Evolutionary conservation across 1,140 invertebrate genomes (phyloP), one percentile per base, ranked within the genome.

Genomic region (Triops longicaudatus): DNA sequence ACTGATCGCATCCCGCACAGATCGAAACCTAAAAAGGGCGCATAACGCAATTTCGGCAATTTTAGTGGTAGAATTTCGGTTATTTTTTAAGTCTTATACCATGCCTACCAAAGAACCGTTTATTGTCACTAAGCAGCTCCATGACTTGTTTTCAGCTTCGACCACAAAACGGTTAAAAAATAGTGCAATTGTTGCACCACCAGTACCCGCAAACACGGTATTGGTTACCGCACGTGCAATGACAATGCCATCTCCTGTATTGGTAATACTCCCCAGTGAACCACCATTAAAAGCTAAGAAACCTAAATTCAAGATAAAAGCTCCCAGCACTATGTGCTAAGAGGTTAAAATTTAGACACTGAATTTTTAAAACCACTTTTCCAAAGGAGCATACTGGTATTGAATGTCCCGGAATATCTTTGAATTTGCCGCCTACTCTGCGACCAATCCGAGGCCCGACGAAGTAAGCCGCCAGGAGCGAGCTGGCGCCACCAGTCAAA

Each of bases 221-320:
- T 77, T 77, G 37, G 73, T 12, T 0, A 72, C 72, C 22, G 72
- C n/a, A 31, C 72, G 26, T 17, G 81, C 81, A 4, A 85, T 80
- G 10, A 79, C 80, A 3, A 79, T 76, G 0, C 84, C 84, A 78
- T 84, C 84, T 14, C 84, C 85, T 0, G 75, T 74, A 12, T 81
- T 79, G 17, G 81, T 81, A 63, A 87, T 86, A 75, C 81, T 79
- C 10, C 82, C 81, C 76, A 83, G 82, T 0, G 84, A 85, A 17
- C 86, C 86, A 31, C 85, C 86, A 79, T 87, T 87, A 79, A 87
- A 87, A 1, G 86, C 86, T 43, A 87, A 78, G 78, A 87, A 86
- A 6, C 86, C 86, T 78, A 86, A 85, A 78, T 85, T 82, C 6
- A 87, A 81, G 76, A 87, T 84, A 77, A 87, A 86, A n/a, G 85